These are phyloP conservation scores for Cyphomyrus discorhynchus DNA, from an alignment of 2,113 vertebrate species.

Conservation along the genomic window DNA sequence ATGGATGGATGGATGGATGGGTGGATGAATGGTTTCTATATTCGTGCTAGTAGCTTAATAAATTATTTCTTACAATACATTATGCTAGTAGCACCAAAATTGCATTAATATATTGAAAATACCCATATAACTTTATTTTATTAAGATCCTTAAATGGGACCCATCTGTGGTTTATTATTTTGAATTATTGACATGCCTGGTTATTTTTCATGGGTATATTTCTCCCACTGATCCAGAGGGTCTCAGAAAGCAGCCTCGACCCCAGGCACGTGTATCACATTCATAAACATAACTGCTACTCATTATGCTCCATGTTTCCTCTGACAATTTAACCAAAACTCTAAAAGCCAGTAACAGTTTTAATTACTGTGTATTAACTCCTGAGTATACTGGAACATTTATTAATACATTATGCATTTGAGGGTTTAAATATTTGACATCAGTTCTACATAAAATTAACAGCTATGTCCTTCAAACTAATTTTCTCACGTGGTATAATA, in stretches of 20 bases:
- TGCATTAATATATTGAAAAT: neutral
- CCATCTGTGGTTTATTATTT: neutral
- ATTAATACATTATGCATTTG: neutral
- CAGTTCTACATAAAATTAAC: neutral
- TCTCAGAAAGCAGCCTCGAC: neutral
- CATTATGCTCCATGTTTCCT: neutral
- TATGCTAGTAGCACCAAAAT: neutral
- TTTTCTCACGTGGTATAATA: neutral
- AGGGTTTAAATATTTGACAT: neutral
- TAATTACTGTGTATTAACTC: neutral
- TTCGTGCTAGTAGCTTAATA: neutral
- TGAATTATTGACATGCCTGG: neutral
- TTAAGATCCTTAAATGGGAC: neutral
- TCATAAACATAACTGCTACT: neutral
- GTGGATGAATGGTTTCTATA: neutral
- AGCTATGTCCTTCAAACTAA: neutral
- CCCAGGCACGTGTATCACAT: neutral
- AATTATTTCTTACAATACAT: neutral
- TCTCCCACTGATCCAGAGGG: neutral
- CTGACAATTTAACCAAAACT: neutral
- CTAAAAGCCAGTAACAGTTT: neutral
- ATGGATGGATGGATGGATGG: too few relatives aligned
- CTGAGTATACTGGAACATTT: neutral
- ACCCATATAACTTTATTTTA: neutral
- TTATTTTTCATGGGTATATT: neutral